Conservation (phyloP, 2,113 vertebrate genomes). For the Heliornis fulica region DNA sequence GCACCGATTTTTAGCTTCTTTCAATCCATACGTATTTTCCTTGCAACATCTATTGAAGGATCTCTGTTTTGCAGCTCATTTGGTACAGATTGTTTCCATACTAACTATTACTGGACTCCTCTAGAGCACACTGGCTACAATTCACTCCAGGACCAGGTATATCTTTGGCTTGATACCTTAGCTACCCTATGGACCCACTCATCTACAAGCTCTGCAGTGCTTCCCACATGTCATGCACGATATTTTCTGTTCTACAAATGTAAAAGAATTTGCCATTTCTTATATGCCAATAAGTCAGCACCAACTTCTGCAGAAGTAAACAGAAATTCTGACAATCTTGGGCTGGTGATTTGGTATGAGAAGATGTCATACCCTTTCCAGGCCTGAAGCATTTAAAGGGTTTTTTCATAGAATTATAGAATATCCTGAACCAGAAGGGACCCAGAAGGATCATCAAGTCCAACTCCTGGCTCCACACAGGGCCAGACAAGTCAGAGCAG, state of each 20-base stretch:
- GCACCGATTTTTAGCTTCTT: background rate
- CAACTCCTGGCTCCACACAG: too few relatives aligned
- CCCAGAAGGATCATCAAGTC: too few relatives aligned
- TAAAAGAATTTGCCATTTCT: background rate
- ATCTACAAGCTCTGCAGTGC: background rate
- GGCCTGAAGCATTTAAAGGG: background rate
- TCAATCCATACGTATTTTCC: background rate
- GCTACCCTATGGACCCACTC: background rate
- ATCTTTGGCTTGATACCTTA: background rate
- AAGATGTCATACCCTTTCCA: background rate
- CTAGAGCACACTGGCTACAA: background rate
- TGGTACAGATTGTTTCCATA: background rate
- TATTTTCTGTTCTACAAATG: background rate
- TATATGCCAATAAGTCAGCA: background rate
- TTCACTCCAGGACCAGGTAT: background rate
- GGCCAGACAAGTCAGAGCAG: too few relatives aligned
- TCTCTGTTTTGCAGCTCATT: background rate
- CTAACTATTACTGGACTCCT: background rate
- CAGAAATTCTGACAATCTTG: background rate
- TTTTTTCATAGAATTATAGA: too few relatives aligned
- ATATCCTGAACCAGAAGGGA: too few relatives aligned
- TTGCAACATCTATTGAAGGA: background rate
- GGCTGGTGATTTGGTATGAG: background rate
- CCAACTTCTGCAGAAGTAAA: background rate
- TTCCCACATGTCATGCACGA: background rate